These are phyloP conservation scores for Epinotia demarniana DNA, from an alignment of 2,888 invertebrate species.

Conservation along the genomic window DNA sequence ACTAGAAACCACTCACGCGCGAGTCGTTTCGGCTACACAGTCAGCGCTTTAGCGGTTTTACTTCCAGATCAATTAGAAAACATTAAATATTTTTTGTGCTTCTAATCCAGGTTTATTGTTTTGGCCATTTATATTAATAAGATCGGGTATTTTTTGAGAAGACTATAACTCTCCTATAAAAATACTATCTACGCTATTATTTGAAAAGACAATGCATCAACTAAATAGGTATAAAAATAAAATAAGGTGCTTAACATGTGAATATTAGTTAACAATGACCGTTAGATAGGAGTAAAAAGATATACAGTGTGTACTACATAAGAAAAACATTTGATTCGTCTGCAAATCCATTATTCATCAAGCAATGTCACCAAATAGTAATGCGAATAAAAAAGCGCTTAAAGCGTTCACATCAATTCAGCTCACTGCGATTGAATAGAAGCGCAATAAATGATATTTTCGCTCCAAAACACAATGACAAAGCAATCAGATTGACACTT, in stretches of 20 bases:
- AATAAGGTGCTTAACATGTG: too few relatives aligned
- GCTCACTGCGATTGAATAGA: constrained; percentile 53
- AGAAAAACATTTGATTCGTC: neutral
- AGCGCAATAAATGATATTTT: constrained; percentile 69
- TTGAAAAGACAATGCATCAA: too few relatives aligned
- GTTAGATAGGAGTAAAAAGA: too few relatives aligned
- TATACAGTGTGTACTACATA: too few relatives aligned
- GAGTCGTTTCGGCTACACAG: constrained; percentile 35
- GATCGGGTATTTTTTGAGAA: too few relatives aligned
- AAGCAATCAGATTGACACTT: constrained; percentile 71
- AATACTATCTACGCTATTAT: too few relatives aligned
- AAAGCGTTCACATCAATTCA: constrained; percentile 46
- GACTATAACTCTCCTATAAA: too few relatives aligned
- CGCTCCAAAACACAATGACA: constrained; percentile 72
- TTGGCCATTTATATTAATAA: too few relatives aligned
- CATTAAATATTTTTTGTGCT: too few relatives aligned
- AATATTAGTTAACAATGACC: too few relatives aligned
- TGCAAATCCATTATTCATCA: neutral
- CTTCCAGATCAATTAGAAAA: neutral
- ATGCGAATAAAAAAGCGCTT: constrained; percentile 53
- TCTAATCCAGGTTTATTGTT: too few relatives aligned
- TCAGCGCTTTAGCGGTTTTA: constrained; percentile 37
- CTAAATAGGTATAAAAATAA: too few relatives aligned
- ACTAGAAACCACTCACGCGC: constrained; percentile 74
- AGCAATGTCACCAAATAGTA: neutral